These are phyloP conservation scores for Ischnura elegans DNA, from an alignment of 2,888 invertebrate genomes.

Conservation along the genomic window DNA sequence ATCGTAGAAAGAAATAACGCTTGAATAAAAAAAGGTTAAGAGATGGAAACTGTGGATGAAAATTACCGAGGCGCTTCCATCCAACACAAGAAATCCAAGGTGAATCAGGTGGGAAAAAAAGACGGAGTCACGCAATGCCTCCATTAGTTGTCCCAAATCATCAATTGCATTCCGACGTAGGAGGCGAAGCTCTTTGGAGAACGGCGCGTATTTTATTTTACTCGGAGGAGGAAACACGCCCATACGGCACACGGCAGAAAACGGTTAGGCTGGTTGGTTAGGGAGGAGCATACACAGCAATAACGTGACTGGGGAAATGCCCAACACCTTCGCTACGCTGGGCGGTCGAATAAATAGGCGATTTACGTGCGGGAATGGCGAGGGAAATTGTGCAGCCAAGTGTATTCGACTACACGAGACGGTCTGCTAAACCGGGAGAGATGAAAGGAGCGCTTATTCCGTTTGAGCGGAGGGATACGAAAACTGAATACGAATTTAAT, in stretches of 20 bases:
- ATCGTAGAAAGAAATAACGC: background rate
- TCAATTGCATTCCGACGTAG: background rate
- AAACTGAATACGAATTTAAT: background rate
- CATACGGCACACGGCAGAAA: background rate
- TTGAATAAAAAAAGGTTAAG: background rate
- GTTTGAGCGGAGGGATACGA: background rate
- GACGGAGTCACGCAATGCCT: background rate
- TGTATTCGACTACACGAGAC: background rate
- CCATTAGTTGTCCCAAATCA: background rate
- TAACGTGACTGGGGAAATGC: background rate
- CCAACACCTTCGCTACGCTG: background rate
- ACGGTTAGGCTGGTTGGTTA: background rate
- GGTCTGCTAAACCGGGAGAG: background rate
- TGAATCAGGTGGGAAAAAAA: background rate
- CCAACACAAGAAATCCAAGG: background rate
- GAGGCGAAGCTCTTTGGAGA: background rate
- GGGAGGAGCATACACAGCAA: background rate
- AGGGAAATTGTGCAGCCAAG: background rate
- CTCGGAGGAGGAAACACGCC: background rate
- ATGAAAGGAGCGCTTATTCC: background rate
- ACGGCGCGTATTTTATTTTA: background rate
- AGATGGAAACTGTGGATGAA: background rate
- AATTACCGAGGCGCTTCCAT: background rate
- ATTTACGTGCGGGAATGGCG: background rate
- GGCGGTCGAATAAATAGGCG: background rate